Percentiles rank a stretch among this genome's conserved stretches.
Conservation (phyloP, 2,888 invertebrate genomes). For the Heterodera filipjevi region DNA sequence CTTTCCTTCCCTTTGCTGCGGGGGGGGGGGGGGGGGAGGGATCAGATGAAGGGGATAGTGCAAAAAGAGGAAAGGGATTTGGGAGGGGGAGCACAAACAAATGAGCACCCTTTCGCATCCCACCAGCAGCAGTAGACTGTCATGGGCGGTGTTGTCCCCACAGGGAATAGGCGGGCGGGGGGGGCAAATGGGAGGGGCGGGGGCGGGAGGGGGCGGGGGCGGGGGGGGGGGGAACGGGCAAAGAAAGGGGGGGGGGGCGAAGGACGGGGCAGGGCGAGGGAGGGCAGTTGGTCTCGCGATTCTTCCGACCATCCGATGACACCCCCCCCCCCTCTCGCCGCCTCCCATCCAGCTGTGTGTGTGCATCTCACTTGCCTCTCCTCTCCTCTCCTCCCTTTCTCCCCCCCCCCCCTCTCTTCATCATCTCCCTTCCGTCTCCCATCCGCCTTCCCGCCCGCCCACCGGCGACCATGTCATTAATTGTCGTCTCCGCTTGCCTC, state of each 20-base stretch:
- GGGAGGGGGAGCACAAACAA: constrained; percentile 15
- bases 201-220: background rate
- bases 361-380: background rate
- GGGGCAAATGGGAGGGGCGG: background rate
- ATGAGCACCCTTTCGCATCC: background rate
- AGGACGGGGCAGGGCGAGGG: background rate
- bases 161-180: background rate
- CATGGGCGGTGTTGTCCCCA: constrained; percentile 2
- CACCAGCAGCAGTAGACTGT: background rate
- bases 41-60: background rate
- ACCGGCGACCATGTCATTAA: constrained; percentile 9
- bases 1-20: background rate
- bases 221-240: background rate
- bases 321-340: background rate
- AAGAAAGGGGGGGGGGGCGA: background rate
- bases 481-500: constrained; percentile 15
- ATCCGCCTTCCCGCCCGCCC: background rate
- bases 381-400: background rate
- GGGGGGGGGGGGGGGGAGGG: background rate
- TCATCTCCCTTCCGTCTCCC: background rate
- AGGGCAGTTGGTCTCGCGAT: constrained; percentile 18
- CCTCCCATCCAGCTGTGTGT: constrained; percentile 15
- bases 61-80: background rate
- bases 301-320: constrained; percentile 5
- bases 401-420: background rate